These are phyloP conservation scores for Poicephalus meyeri DNA, from an alignment of 2,113 vertebrate genomes.

Conservation along the genomic window DNA sequence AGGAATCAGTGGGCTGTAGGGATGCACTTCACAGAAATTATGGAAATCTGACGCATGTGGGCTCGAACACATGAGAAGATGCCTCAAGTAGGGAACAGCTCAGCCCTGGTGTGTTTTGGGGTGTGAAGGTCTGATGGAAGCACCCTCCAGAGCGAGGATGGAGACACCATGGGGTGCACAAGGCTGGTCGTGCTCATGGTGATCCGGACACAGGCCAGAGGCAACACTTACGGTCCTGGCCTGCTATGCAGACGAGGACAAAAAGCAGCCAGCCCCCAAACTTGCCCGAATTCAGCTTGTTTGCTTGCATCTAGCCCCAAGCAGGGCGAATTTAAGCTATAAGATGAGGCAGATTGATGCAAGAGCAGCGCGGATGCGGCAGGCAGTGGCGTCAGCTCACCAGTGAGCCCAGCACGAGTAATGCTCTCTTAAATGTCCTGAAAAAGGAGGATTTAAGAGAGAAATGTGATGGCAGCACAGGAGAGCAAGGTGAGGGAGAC, in stretches of 20 bases:
- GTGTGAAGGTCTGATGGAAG: too few relatives aligned
- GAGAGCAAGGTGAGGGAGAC: background rate
- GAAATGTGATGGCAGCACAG: accelerated
- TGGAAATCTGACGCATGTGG: background rate
- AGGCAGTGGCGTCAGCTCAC: background rate
- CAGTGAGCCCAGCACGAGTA: background rate
- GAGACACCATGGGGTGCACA: background rate
- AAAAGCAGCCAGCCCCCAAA: too few relatives aligned
- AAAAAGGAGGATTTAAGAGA: background rate
- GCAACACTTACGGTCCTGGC: accelerated
- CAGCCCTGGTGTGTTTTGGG: accelerated
- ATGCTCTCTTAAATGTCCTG: background rate
- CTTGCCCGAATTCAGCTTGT: background rate
- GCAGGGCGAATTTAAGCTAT: background rate
- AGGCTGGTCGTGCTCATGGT: accelerated
- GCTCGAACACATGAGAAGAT: background rate
- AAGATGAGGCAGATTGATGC: accelerated
- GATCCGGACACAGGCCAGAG: background rate
- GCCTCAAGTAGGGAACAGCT: background rate
- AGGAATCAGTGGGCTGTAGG: background rate
- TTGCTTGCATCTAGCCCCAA: background rate
- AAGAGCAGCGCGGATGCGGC: accelerated
- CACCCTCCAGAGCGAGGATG: background rate
- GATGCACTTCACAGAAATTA: accelerated
- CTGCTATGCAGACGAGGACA: background rate